Evolutionary conservation across 2,113 vertebrate genomes (phyloP), one percentile per base, ranked within the genome.

Genomic region (Sterrhoptilus dennistouni): DNA sequence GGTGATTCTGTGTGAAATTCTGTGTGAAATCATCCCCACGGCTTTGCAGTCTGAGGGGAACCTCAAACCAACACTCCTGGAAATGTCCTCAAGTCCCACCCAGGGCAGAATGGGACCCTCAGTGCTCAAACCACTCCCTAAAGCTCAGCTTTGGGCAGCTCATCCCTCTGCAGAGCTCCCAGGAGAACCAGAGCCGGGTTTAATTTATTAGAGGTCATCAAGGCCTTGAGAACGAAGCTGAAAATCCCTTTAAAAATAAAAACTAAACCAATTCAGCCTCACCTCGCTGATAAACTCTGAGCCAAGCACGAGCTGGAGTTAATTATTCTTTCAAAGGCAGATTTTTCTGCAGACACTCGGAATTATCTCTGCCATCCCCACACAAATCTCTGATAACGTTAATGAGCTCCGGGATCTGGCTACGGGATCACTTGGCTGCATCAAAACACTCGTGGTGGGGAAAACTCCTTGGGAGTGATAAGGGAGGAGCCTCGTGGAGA

Each of bases 361-460:
- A 60, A 35, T 95, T 89, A 61, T 85, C 93, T 80, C 81, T 63
- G 53, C 89, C 89, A 68, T 87, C 69, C 89, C n/a, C 69, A 5
- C 53, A 12, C 36, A 29, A 36, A 91, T 7, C 89, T 69, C 42
- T 68, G 89, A 79, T 76, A 91, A 53, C 4, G 14, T 61, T 79
- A 91, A 91, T 50, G 93, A 85, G 13, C 44, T 64, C 11, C 50
- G 11, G 64, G 56, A 33, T 17, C 61, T 25, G 52, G 47, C 69
- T 50, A 24, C 19, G 8, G 50, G 9, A 87, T 64, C 29, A 0
- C 23, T 49, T 63, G 53, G 40, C 24, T 44, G 31, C 9, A 1
- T 31, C 60, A 11, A 23, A 54, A 25, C 1, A 9, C 36, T 28
- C 23, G 3, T 1, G 2, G 33, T n/a, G 47, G 22, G 59, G 21